Evolutionary conservation across 1,140 invertebrate genomes (phyloP).

Genomic region (Diabrotica virgifera): DNA sequence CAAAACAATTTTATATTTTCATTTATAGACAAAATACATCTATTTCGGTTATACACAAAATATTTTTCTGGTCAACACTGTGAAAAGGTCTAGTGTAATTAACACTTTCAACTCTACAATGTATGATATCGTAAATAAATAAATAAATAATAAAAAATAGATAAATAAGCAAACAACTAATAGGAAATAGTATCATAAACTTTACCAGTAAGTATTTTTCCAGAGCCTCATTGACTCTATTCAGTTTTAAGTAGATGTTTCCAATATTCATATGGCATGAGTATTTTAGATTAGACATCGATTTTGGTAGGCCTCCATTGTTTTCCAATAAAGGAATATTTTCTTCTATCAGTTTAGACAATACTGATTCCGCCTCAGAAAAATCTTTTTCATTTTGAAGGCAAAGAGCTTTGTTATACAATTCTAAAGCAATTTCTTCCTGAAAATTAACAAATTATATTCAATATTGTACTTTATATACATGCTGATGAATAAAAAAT

Average conservation of each 20-base stretch:
- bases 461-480: too few species aligned
- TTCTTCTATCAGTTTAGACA: constrained; percentile 41
- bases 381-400: constrained; percentile 35
- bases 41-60: too few species aligned
- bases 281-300: constrained; percentile 63
- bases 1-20: too few species aligned
- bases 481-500: background rate
- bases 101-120: too few species aligned
- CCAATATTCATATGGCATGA: constrained; percentile 72
- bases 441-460: constrained; percentile 26
- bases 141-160: background rate
- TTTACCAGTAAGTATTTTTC: constrained; percentile 51
- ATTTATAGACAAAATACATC: too few species aligned
- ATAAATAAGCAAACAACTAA: background rate
- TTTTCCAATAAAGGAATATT: constrained; percentile 47
- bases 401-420: constrained; percentile 46
- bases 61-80: too few species aligned
- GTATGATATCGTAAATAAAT: too few species aligned
- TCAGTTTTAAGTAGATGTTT: constrained; percentile 54
- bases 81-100: too few species aligned
- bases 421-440: constrained; percentile 47
- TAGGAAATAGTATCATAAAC: constrained; percentile 15
- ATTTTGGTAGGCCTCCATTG: constrained; percentile 46
- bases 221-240: constrained; percentile 57
- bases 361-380: constrained; percentile 34